Evolutionary conservation across 2,888 invertebrate genomes (phyloP), one percentile per base, ranked within the genome.

Genomic region (Parascotia fuliginaria): DNA sequence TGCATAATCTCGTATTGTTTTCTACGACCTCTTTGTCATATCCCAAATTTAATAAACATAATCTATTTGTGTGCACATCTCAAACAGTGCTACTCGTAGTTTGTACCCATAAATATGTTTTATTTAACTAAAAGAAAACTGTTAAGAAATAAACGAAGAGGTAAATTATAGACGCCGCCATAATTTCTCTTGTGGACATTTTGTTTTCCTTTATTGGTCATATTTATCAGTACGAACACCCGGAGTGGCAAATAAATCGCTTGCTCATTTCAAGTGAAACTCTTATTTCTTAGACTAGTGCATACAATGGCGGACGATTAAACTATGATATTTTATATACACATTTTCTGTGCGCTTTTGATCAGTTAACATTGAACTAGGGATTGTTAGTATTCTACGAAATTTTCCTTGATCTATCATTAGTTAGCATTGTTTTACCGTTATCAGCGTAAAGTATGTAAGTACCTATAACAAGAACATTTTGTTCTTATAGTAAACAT

Each of bases 171-270:
- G 67, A 47, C 62, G 77, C 79, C 81, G 77, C 77, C 78, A 82
- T 83, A 83, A 84, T 85, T 80, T 82, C 77, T 83, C 77, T 76
- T 65, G 79, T 77, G 83, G 85, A 85, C 82, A 82, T 87, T 86
- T 84, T 86, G 83, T 85, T 86, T 84, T 76, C 78, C 82, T 85
- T 86, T 87, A 87, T 86, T 86, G 82, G 85, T 81, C 78, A 79
- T 85, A 87, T 85, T 87, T 87, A 85, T 87, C 85, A 86, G 79
- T 78, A 76, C 59, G 75, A 73, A 73, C 74, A 77, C 81, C 77
- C 69, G 79, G 69, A 74, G 80, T 68, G 76, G 75, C 59, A 70
- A 79, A 85, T 85, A 82, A 82, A 85, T 84, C 73, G 79, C 73
- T 68, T 71, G 78, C 75, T 77, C 77, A 79, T 81, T 81, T 72